Evolutionary conservation across 2,797 vertebrate species (phyloP).

Genomic region (Enoplosus armatus): DNA sequence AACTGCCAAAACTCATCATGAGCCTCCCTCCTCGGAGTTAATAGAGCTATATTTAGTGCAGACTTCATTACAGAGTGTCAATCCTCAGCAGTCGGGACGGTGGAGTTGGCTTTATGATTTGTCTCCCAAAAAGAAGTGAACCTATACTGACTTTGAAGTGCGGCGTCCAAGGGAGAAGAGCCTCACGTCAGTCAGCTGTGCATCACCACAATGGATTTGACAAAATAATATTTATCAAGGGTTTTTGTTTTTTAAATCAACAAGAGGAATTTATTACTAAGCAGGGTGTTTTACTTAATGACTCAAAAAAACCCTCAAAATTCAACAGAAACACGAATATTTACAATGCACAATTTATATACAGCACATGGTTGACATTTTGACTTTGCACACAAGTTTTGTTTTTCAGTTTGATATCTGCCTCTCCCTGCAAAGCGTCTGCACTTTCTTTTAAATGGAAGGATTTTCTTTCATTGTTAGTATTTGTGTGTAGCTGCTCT

Average conservation of each 20-base stretch:
- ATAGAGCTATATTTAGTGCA: slow-evolving; percentile 62
- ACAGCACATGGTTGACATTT: background rate
- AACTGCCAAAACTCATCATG: slow-evolving; percentile 56
- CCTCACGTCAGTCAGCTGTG: background rate
- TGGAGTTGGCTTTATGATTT: slow-evolving; percentile 49
- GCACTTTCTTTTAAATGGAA: background rate
- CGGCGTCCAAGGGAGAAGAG: slow-evolving; percentile 10
- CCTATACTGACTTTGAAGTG: slow-evolving; percentile 45
- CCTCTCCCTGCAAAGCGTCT: background rate
- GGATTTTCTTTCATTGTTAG: background rate
- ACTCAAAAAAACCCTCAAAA: no score
- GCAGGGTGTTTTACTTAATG: no score
- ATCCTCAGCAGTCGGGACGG: slow-evolving; percentile 33
- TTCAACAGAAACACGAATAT: slow-evolving; percentile 8
- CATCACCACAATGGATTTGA: slow-evolving; percentile 5
- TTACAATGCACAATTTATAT: slow-evolving; percentile 16
- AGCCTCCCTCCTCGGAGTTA: slow-evolving; percentile 35
- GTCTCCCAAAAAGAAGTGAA: slow-evolving; percentile 29
- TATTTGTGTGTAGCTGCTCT: background rate
- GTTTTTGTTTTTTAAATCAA: no score
- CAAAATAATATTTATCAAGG: no score
- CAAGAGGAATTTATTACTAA: no score
- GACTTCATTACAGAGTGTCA: slow-evolving; percentile 51
- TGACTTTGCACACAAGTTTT: background rate
- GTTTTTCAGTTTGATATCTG: background rate